Evolutionary conservation across 2,797 vertebrate species (phyloP), one percentile per base, ranked within the genome.

Genomic region (Morelia viridis): DNA sequence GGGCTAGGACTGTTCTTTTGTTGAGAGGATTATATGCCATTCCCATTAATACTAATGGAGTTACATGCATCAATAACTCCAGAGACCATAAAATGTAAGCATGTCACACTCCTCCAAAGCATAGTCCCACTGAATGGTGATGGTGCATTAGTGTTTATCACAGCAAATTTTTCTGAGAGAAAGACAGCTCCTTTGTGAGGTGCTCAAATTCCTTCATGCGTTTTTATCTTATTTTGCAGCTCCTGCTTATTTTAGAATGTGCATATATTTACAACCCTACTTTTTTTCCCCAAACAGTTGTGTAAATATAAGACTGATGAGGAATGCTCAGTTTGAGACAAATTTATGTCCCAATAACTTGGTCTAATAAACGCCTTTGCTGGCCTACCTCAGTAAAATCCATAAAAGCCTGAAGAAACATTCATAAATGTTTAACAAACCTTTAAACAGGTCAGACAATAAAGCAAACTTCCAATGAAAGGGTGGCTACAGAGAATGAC

Each of bases 41-140:
- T 87, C 87, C 58, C 84, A 87, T 83, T 93, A 93, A 89, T 91
- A 64, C 80, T 86, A 92, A 93, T 91, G 80, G 90, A 86, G 87
- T 93, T 91, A 91, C 28, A 89, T 91, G 76, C 86, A 53, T 93
- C 56, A n/a, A 53, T 71, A 85, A 64, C 28, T 85, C 35, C 1
- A 85, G 41, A 93, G 41, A 85, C 41, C 35, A 89, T 93, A 88
- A 93, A 89, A 89, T 85, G 80, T 85, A 65, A 28, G 13, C 71
- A 91, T 41, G n/a, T 89, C 62, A 87, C 28, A 87, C 31, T 90
- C 58, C 68, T 87, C 85, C 76, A 85, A 89, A 89, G 17, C 62
- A 24, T 91, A 93, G 91, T 89, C 83, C 90, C 57, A 91, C 76
- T 89, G 87, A 89, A 91, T 64, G 53, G 90, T 64, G 41, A 86